Evolutionary conservation across 2,888 invertebrate species (phyloP).

Genomic region (Didymodactylos carnosus): DNA sequence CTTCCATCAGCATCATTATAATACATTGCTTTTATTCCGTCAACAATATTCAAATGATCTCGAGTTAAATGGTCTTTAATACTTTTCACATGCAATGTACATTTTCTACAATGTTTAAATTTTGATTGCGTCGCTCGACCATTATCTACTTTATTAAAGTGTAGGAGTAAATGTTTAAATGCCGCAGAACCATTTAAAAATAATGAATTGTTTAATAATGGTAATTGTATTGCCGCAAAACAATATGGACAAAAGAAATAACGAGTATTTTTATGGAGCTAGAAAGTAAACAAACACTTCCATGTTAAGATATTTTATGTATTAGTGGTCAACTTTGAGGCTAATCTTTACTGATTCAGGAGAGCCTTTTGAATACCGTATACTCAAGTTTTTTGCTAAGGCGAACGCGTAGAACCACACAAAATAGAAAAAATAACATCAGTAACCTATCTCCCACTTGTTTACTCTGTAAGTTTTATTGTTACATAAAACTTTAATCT

Average conservation of each 20-base stretch:
- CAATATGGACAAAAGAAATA: constrained; percentile 14
- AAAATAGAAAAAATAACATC: no score
- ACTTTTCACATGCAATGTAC: constrained; percentile 4
- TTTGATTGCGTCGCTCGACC: constrained; percentile 5
- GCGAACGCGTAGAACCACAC: no score
- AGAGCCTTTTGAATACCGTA: no score
- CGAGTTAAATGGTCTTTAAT: constrained; percentile 13
- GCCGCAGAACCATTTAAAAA: not conserved
- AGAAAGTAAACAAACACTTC: no score
- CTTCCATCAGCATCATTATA: not conserved
- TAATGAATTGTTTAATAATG: not conserved
- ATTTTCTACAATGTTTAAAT: constrained; percentile 14
- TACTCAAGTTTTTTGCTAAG: no score
- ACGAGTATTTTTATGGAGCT: constrained; percentile 7
- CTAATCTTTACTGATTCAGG: no score
- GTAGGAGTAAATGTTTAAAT: constrained; percentile 8
- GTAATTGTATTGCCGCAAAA: constrained; percentile 8
- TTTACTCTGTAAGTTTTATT: no score
- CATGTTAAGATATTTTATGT: no score
- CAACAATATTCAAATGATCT: constrained; percentile 8
- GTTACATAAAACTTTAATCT: no score
- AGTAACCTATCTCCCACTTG: no score
- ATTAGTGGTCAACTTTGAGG: no score
- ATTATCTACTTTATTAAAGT: constrained; percentile 11
- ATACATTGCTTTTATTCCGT: not conserved